Conservation (phyloP, 2,113 vertebrate species). For the Ammodytes marinus region DNA sequence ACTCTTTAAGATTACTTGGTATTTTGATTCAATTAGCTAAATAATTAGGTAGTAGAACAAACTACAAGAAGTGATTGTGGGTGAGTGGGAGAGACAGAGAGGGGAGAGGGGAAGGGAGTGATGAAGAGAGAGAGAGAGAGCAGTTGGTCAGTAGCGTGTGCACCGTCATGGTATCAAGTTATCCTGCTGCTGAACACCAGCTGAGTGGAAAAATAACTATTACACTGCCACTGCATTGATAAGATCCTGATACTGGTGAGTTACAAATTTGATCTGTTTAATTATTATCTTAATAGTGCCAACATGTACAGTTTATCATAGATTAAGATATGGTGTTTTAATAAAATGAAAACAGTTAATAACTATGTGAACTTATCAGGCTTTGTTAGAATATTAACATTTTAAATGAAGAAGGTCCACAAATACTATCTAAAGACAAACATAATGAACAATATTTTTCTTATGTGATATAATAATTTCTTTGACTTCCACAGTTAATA, state of each 20-base stretch:
- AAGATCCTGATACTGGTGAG: conserved; percentile 51
- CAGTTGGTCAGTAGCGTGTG: conserved; percentile 4
- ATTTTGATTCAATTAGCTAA: neutral
- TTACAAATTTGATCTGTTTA: conserved; percentile 13
- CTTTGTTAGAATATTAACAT: neutral
- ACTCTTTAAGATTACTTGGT: neutral
- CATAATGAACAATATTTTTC: neutral
- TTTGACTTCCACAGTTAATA: neutral
- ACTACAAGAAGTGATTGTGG: neutral
- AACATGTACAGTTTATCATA: neutral
- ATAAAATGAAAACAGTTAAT: neutral
- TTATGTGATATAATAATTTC: neutral
- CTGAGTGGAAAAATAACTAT: conserved; percentile 11
- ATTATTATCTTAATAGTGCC: neutral
- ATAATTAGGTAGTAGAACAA: neutral
- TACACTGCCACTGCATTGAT: neutral
- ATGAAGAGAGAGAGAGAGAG: conserved; percentile 14
- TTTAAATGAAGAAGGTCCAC: neutral
- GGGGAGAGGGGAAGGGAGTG: neutral
- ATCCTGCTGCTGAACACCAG: conserved; percentile 12
- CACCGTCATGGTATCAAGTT: neutral
- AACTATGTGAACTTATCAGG: neutral
- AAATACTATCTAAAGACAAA: neutral
- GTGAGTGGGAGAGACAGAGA: conserved; percentile 2
- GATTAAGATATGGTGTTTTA: neutral